Conservation (phyloP, 2,113 vertebrate genomes). For the Empidonax traillii region DNA sequence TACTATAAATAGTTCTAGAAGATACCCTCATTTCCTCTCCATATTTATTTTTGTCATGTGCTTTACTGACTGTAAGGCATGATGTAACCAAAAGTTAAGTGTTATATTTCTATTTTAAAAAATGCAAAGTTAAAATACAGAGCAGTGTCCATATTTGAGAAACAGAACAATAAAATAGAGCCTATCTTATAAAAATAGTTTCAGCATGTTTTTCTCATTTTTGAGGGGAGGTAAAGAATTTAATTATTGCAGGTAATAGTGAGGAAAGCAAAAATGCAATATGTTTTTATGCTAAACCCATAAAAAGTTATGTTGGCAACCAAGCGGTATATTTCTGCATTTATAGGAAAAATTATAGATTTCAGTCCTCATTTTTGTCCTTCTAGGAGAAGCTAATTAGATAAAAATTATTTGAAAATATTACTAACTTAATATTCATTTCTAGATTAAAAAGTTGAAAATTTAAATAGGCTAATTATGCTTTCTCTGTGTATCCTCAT, state of each 20-base stretch:
- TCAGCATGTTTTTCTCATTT: not conserved
- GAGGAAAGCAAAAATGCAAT: not conserved
- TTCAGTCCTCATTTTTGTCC: not conserved
- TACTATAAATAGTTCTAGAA: constrained; percentile 49
- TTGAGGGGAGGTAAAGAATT: not conserved
- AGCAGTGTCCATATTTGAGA: not conserved
- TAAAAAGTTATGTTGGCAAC: not conserved
- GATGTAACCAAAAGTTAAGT: not conserved
- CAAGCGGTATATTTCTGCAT: not conserved
- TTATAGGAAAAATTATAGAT: not conserved
- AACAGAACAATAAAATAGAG: not conserved
- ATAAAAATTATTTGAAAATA: not conserved
- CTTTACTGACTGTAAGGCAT: not conserved
- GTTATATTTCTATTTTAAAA: not conserved
- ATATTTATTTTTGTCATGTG: constrained; percentile 34
- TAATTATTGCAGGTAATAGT: not conserved
- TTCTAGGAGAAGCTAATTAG: not conserved
- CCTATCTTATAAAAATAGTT: not conserved
- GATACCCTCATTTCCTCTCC: constrained; percentile 47
- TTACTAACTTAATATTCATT: not conserved
- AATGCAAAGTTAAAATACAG: not conserved
- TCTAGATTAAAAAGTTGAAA: not conserved
- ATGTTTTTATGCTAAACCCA: not conserved
- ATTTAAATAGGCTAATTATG: not conserved
- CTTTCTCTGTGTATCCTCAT: not conserved